Conservation (phyloP, 2,113 vertebrate genomes). For the Lophius piscatorius region DNA sequence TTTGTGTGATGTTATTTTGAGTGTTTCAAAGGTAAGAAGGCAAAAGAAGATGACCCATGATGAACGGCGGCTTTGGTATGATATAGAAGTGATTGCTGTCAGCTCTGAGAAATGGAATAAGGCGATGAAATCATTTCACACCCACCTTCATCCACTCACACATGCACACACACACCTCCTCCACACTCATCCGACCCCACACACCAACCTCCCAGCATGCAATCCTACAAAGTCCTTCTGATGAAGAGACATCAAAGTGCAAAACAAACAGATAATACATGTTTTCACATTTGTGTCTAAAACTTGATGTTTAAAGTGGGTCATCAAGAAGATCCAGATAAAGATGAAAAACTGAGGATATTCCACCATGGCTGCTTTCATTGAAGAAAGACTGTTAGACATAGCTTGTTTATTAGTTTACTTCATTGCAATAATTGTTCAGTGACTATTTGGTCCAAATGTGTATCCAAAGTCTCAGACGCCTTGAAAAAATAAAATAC, state of each 20-base stretch:
- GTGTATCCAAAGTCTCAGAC: too few species aligned
- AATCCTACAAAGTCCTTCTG: not conserved
- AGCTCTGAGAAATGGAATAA: constrained; percentile 41
- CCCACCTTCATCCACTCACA: constrained; percentile 19
- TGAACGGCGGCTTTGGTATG: not conserved
- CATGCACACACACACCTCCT: constrained; percentile 22
- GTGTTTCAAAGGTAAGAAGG: not conserved
- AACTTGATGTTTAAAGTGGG: too few species aligned
- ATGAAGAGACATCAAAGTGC: constrained; percentile 34
- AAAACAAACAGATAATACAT: constrained; percentile 11
- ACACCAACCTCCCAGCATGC: constrained; percentile 10
- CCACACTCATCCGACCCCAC: constrained; percentile 27
- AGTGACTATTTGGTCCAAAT: too few species aligned
- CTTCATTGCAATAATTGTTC: too few species aligned
- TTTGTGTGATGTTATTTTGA: not conserved
- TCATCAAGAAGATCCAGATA: too few species aligned
- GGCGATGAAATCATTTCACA: constrained; percentile 61
- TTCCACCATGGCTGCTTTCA: too few species aligned
- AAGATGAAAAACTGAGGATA: too few species aligned
- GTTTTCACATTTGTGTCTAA: not conserved
- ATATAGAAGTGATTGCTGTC: constrained; percentile 52
- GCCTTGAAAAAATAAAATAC: too few species aligned
- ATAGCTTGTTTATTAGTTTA: too few species aligned
- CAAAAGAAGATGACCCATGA: too few species aligned
- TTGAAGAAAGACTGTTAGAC: too few species aligned